phyloP scores from a whole-genome alignment of 2,797 vertebrate genomes.

The Petrocephalus schoutedeni region DNA sequence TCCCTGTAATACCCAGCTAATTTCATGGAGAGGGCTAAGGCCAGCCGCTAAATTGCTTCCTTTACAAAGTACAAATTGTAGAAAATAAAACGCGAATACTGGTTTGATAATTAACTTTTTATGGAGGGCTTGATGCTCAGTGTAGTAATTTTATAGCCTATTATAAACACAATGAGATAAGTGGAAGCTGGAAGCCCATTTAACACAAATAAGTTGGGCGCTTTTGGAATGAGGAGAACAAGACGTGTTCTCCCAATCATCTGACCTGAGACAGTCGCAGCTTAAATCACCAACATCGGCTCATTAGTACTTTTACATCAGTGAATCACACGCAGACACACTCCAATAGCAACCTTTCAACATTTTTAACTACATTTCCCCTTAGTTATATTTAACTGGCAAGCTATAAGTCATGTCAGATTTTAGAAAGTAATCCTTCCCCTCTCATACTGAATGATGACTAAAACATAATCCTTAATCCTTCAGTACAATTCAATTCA shows the following conservation, averaged over 20 bases:
- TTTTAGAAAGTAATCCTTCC: not conserved
- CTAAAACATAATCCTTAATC: not conserved
- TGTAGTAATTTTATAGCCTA: slow-evolving; percentile 30
- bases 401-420: not conserved
- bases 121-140: slow-evolving; percentile 20
- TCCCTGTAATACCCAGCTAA: slow-evolving; percentile 21
- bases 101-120: slow-evolving; percentile 31
- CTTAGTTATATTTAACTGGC: not conserved
- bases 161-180: slow-evolving; percentile 17
- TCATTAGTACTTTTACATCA: not conserved
- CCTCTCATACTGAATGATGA: not conserved
- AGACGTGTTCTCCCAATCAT: not conserved
- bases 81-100: slow-evolving; percentile 21
- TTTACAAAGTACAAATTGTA: slow-evolving; percentile 22
- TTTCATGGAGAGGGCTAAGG: slow-evolving; percentile 26
- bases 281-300: not conserved
- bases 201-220: not conserved
- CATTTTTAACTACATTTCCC: not conserved
- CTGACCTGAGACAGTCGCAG: not conserved
- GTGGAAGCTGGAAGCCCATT: not conserved
- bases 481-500: not conserved
- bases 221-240: not conserved
- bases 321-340: not conserved
- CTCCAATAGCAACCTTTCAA: not conserved
- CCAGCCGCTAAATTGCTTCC: slow-evolving; percentile 23